A percentile compares a stretch with the other conserved stretches of the same genome.
Conservation (phyloP, 2,888 invertebrate genomes). For the Cyaniris semiargus region DNA sequence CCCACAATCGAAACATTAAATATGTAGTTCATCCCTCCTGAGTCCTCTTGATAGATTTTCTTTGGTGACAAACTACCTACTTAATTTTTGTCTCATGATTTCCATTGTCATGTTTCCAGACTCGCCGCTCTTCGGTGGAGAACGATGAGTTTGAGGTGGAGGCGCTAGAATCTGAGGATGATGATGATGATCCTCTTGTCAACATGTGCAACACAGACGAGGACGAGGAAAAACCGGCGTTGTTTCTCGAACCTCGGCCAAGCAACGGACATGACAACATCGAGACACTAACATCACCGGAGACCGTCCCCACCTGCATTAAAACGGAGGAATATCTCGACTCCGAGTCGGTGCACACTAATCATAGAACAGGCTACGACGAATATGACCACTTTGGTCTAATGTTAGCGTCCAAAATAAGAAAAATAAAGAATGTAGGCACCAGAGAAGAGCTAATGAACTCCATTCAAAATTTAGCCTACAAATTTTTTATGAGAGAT, state of each 20-base stretch:
- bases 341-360: not conserved
- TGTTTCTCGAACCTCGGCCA: not conserved
- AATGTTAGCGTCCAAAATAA: not conserved
- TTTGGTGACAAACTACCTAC: too few relatives aligned
- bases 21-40: too few relatives aligned
- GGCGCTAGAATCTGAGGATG: too few relatives aligned
- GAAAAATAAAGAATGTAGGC: not conserved
- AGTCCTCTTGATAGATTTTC: too few relatives aligned
- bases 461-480: not conserved
- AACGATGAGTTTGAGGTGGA: too few relatives aligned
- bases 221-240: not conserved
- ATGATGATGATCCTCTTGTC: not conserved
- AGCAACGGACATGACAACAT: not conserved
- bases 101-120: too few relatives aligned
- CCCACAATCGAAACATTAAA: too few relatives aligned
- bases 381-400: conserved; percentile 1
- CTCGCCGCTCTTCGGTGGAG: too few relatives aligned
- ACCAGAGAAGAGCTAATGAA: not conserved
- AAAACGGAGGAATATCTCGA: not conserved
- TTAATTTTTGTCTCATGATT: too few relatives aligned
- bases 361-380: not conserved
- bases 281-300: not conserved
- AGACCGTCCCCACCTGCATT: not conserved
- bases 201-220: not conserved
- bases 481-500: not conserved